phyloP scores from a whole-genome alignment of 2,113 vertebrate genomes.

The Podocnemis expansa region DNA sequence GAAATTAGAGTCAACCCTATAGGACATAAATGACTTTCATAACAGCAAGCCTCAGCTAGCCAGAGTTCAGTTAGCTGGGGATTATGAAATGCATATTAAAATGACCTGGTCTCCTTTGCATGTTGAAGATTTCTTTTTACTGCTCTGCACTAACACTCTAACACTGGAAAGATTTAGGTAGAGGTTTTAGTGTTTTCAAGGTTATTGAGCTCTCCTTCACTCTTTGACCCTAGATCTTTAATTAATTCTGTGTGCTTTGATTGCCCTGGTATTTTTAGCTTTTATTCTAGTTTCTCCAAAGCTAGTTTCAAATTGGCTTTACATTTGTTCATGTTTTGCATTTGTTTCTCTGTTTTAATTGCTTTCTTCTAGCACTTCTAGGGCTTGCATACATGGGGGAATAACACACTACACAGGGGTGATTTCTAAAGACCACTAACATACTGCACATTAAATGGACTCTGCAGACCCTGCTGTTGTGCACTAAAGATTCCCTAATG shows the following conservation, averaged over 20 bases:
- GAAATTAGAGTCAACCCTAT: slow-evolving; percentile 44
- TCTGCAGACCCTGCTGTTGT: neutral
- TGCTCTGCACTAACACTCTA: neutral
- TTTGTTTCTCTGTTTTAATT: neutral
- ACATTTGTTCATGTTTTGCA: neutral
- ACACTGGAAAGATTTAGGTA: neutral
- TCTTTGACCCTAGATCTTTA: slow-evolving; percentile 15
- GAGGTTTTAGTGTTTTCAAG: neutral
- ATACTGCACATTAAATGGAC: neutral
- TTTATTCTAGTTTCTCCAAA: slow-evolving; percentile 12
- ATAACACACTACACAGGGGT: neutral
- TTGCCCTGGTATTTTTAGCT: slow-evolving; percentile 18
- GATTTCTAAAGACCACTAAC: neutral
- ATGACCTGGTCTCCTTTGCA: neutral
- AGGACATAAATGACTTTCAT: slow-evolving; percentile 60
- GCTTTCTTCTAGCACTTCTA: neutral
- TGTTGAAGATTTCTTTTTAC: neutral
- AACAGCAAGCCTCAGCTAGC: slow-evolving; percentile 49
- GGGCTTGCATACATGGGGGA: neutral
- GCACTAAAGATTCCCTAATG: neutral
- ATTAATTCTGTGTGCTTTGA: neutral
- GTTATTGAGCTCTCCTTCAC: neutral
- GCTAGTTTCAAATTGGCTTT: neutral
- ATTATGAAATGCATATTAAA: slow-evolving; percentile 35
- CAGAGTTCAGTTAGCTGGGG: slow-evolving; percentile 40